phyloP scores from a whole-genome alignment of 1,140 invertebrate genomes.

The Brachionus plicatilis region DNA sequence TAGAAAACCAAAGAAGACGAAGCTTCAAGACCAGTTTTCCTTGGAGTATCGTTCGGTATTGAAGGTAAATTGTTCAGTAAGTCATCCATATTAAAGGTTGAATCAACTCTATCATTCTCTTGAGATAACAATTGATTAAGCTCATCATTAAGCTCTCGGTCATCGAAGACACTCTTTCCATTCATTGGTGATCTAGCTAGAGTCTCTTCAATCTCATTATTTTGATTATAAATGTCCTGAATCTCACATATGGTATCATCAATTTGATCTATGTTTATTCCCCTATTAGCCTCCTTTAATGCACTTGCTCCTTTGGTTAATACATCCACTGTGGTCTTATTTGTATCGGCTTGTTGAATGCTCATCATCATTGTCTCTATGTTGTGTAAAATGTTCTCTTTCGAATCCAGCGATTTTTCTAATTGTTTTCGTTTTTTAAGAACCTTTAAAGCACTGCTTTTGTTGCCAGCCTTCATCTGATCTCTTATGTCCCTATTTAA shows the following conservation, averaged over 20 bases:
- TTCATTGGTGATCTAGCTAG: neutral
- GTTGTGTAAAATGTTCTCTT: slow-evolving; percentile 3
- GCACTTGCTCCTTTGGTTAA: neutral
- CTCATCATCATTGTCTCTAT: slow-evolving; percentile 26
- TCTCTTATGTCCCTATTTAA: neutral
- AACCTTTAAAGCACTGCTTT: slow-evolving; percentile 5
- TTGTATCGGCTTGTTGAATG: slow-evolving; percentile 39
- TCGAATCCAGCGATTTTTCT: neutral
- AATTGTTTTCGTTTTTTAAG: neutral
- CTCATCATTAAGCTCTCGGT: slow-evolving; percentile 11
- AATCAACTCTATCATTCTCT: neutral
- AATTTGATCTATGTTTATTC: neutral
- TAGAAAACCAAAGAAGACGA: neutral
- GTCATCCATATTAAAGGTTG: neutral
- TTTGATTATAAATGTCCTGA: slow-evolving; percentile 30
- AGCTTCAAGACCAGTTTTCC: neutral
- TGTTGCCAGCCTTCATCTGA: neutral
- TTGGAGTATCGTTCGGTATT: neutral
- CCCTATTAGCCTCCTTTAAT: slow-evolving; percentile 25
- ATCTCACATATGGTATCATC: slow-evolving; percentile 25
- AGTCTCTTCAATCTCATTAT: slow-evolving; percentile 39
- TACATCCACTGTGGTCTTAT: slow-evolving; percentile 16
- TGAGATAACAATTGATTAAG: slow-evolving; percentile 7
- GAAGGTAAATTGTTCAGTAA: slow-evolving; percentile 12
- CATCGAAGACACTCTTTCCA: slow-evolving; percentile 1